phyloP scores from a whole-genome alignment of 2,888 invertebrate genomes.

The Euzophera pinguis region DNA sequence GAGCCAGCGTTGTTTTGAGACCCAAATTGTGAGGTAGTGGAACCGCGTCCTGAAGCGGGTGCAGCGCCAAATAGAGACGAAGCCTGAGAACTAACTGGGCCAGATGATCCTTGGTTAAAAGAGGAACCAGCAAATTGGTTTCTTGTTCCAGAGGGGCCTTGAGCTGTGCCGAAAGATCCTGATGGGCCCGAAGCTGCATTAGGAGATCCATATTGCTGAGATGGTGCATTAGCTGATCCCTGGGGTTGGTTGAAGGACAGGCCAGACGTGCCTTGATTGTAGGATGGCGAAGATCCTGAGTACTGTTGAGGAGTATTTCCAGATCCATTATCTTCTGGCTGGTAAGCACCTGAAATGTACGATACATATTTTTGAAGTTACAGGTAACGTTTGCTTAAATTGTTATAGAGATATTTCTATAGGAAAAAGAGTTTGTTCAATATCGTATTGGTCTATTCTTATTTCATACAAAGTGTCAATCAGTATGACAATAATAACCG shows the following conservation, averaged over 20 bases:
- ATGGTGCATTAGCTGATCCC: constrained; percentile 14
- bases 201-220: constrained; percentile 15
- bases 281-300: neutral
- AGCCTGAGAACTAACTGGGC: constrained; percentile 7
- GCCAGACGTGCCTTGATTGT: constrained; percentile 22
- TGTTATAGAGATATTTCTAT: too few species aligned
- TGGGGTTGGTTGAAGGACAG: constrained; percentile 20
- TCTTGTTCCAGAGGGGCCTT: constrained; percentile 6
- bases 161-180: neutral
- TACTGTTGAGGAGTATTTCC: constrained; percentile 30
- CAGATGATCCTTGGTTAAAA: constrained; percentile 10
- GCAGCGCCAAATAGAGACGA: constrained; percentile 17
- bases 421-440: too few species aligned
- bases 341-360: constrained; percentile 60
- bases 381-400: too few species aligned
- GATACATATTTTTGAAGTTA: too few species aligned
- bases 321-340: constrained; percentile 55
- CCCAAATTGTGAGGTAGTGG: constrained; percentile 9
- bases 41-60: constrained; percentile 12
- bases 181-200: neutral
- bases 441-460: too few species aligned
- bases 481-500: too few species aligned
- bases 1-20: constrained; percentile 11
- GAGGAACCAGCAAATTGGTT: constrained; percentile 2
- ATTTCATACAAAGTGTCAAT: too few species aligned